phyloP scores from a whole-genome alignment of 2,797 vertebrate species.

The Ctenopoma multispine region DNA sequence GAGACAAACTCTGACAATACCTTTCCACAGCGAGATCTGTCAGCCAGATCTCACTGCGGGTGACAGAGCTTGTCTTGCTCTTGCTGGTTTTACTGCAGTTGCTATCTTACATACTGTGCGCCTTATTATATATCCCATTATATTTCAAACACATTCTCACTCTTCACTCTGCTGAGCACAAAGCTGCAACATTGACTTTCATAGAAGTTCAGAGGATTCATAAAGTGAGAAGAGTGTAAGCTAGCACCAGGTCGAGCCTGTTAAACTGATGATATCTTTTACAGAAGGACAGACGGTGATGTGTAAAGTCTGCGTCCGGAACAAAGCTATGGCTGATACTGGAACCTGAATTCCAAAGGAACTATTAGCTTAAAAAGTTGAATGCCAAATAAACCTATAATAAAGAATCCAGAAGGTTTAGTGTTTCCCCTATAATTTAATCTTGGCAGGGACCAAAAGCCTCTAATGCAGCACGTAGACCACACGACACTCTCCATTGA shows the following conservation, averaged over 20 bases:
- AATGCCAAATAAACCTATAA: conserved; percentile 18
- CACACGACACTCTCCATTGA: conserved; percentile 28
- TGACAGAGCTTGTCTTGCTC: conserved; percentile 47
- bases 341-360: neutral
- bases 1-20: conserved; percentile 33
- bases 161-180: conserved; percentile 50
- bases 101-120: conserved; percentile 35
- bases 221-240: conserved; percentile 32
- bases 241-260: conserved; percentile 35
- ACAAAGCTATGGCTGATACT: neutral
- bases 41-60: conserved; percentile 35
- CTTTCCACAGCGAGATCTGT: conserved; percentile 4
- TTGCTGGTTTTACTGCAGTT: conserved; percentile 51
- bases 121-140: conserved; percentile 62
- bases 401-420: conserved; percentile 28
- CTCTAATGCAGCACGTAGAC: conserved; percentile 37
- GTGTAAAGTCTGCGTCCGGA: conserved; percentile 22
- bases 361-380: neutral
- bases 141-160: conserved; percentile 55
- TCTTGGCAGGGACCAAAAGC: conserved; percentile 37
- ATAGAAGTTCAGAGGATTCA: conserved; percentile 44
- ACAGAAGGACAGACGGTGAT: conserved; percentile 1
- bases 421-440: conserved; percentile 39
- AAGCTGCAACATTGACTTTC: conserved; percentile 52
- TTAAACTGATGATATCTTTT: conserved; percentile 29